Conservation (phyloP, 2,797 vertebrate genomes). For the Gymnothorax javanicus region DNA sequence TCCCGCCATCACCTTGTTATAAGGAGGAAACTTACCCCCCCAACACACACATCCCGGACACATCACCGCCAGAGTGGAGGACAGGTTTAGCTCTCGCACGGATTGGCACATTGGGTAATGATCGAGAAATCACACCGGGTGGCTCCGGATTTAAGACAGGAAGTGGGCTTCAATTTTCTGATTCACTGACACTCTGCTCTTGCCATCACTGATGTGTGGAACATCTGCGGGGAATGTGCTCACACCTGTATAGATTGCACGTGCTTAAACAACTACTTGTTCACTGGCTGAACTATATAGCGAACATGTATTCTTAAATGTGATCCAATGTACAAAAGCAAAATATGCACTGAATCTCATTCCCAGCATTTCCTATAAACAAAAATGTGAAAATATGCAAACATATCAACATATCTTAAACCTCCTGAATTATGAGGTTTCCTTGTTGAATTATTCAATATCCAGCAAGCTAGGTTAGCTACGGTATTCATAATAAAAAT, state of each 20-base stretch:
- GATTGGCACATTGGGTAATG: conserved; percentile 13
- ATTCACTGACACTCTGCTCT: not conserved
- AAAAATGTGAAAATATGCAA: no score
- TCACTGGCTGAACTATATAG: not conserved
- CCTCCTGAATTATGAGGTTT: no score
- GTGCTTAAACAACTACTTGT: not conserved
- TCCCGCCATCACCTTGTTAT: not conserved
- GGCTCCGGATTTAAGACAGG: not conserved
- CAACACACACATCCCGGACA: not conserved
- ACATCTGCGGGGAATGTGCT: not conserved
- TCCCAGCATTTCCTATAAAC: no score
- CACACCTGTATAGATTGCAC: not conserved
- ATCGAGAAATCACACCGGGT: not conserved
- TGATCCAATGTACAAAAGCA: not conserved
- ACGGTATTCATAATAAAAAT: not conserved
- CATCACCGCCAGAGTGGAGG: not conserved
- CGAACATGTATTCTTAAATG: not conserved
- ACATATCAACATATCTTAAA: no score
- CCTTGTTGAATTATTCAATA: no score
- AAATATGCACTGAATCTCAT: not conserved
- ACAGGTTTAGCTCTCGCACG: not conserved
- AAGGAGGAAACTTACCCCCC: not conserved
- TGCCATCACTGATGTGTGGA: no score
- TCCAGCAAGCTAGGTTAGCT: no score
- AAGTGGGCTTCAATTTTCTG: not conserved